Conservation (phyloP, 2,113 vertebrate genomes). For the Austrofundulus limnaeus region DNA sequence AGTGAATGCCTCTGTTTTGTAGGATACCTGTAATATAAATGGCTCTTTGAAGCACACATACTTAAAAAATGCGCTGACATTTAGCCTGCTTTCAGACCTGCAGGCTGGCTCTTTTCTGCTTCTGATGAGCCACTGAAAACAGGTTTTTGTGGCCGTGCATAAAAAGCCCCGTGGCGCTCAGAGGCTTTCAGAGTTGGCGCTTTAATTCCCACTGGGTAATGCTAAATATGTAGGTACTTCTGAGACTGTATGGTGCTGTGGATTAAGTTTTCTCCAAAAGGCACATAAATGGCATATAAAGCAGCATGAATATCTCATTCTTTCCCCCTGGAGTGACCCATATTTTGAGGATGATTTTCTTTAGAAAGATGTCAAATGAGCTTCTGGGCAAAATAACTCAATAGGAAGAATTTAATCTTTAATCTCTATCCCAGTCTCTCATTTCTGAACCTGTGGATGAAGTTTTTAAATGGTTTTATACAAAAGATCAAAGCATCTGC, state of each 20-base stretch:
- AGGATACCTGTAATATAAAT: not conserved
- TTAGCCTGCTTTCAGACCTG: conserved; percentile 11
- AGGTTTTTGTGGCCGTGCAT: conserved; percentile 6
- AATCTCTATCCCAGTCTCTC: conserved; percentile 7
- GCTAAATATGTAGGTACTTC: conserved; percentile 31
- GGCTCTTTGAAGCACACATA: not conserved
- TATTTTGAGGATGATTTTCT: conserved; percentile 46
- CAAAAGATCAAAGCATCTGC: not conserved
- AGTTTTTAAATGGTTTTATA: not conserved
- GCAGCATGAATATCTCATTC: conserved; percentile 59
- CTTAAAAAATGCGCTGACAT: conserved; percentile 16
- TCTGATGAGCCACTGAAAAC: conserved; percentile 18
- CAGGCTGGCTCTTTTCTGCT: not conserved
- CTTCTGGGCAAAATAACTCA: conserved; percentile 37
- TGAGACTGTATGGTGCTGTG: conserved; percentile 30
- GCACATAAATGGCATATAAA: conserved; percentile 59
- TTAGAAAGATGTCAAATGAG: conserved; percentile 26
- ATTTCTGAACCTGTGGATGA: conserved; percentile 6
- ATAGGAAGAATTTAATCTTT: conserved; percentile 25
- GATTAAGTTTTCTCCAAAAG: conserved; percentile 56
- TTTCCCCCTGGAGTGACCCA: conserved; percentile 55
- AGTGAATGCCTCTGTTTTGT: not conserved
- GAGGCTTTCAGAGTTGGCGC: conserved; percentile 11
- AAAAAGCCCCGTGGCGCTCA: conserved; percentile 13
- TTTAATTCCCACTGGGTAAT: conserved; percentile 45